These are phyloP conservation scores for Phalacrocorax carbo DNA, from an alignment of 2,113 vertebrate genomes.

Conservation along the genomic window DNA sequence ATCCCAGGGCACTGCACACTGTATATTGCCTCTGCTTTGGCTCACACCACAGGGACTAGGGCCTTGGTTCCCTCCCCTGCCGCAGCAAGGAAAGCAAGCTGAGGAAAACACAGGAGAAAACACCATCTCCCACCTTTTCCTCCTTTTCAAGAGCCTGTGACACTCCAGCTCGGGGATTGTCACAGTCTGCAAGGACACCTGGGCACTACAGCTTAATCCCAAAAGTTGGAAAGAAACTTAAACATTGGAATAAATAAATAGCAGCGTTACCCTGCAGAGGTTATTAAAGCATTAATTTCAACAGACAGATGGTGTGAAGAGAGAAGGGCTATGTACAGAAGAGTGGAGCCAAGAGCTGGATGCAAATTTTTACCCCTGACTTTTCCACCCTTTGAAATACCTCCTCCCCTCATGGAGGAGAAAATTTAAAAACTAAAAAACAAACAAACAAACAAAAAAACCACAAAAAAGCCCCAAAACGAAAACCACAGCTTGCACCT, in stretches of 20 bases:
- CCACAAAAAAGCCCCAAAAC: background rate
- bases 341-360: background rate
- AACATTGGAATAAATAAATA: constrained; percentile 3
- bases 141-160: background rate
- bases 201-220: background rate
- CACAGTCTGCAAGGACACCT: background rate
- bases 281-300: constrained; percentile 39
- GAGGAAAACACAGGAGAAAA: background rate
- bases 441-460: background rate
- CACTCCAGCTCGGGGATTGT: background rate
- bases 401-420: fast-evolving
- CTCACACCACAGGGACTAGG: background rate
- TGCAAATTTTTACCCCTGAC: background rate
- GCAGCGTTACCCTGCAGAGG: background rate
- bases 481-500: background rate
- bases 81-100: background rate
- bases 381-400: background rate
- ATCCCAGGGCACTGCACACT: background rate
- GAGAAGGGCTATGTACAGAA: background rate
- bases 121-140: background rate
- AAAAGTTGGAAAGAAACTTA: background rate
- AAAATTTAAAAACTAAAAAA: background rate
- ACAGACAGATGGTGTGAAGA: background rate
- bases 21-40: background rate
- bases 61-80: background rate